phyloP scores from a whole-genome alignment of 2,888 invertebrate species.

The Ophioninae sp. region DNA sequence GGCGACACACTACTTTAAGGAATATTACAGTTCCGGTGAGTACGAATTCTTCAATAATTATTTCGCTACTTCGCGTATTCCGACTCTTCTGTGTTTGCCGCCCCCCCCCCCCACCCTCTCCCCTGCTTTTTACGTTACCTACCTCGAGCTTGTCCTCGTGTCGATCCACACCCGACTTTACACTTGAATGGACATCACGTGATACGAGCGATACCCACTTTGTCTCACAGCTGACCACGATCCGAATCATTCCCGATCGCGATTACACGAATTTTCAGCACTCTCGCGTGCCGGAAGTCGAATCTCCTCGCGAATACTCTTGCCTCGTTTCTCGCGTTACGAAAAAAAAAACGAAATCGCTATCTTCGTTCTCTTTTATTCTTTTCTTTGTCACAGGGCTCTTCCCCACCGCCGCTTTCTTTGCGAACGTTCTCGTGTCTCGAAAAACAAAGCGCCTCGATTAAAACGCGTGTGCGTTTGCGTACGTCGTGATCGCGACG shows the following conservation, averaged over 20 bases:
- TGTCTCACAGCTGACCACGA: background rate
- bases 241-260: no score
- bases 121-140: background rate
- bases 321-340: no score
- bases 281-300: no score
- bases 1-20: slow-evolving; percentile 86
- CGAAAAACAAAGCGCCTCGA: no score
- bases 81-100: slow-evolving; percentile 5
- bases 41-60: slow-evolving; percentile 58
- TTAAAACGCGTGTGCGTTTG: no score
- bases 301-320: no score
- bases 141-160: no score
- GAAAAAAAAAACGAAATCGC: no score
- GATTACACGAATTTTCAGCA: no score
- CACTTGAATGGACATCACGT: slow-evolving; percentile 26
- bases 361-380: no score
- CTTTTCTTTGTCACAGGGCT: no score
- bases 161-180: background rate
- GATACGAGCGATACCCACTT: background rate
- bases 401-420: background rate
- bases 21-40: slow-evolving; percentile 86
- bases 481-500: no score
- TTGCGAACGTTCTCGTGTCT: background rate
- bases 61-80: slow-evolving; percentile 12
- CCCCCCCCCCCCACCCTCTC: background rate